Evolutionary conservation across 2,113 vertebrate genomes (phyloP).

Genomic region (Alexandromys fortis): DNA sequence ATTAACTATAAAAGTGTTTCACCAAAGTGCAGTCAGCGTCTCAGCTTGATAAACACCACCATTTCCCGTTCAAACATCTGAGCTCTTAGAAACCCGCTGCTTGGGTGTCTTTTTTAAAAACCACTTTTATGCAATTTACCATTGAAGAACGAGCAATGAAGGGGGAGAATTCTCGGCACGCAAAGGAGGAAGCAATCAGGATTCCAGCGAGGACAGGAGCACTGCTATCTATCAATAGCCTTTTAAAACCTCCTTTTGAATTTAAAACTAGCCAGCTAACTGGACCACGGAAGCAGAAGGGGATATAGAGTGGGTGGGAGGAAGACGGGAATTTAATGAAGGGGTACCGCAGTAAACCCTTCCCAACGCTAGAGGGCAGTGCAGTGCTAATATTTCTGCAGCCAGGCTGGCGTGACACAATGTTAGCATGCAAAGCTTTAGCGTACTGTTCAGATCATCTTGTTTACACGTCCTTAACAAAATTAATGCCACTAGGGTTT

Average conservation of each 20-base stretch:
- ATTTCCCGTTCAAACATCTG: slow-evolving; percentile 10
- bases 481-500: neutral
- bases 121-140: slow-evolving; percentile 44
- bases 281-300: neutral
- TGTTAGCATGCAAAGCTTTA: neutral
- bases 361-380: slow-evolving; percentile 83
- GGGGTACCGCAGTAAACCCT: neutral
- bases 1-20: slow-evolving; percentile 57
- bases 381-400: slow-evolving; percentile 54
- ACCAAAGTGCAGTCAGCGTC: neutral
- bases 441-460: neutral
- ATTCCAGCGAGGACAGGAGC: slow-evolving; percentile 50
- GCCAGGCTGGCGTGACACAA: rapidly evolving
- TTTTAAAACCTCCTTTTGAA: slow-evolving; percentile 69
- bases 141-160: slow-evolving; percentile 38
- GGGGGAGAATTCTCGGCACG: slow-evolving; percentile 20
- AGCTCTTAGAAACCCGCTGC: slow-evolving; percentile 28
- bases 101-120: slow-evolving; percentile 7
- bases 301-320: neutral
- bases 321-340: neutral
- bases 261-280: slow-evolving; percentile 55
- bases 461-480: neutral
- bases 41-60: slow-evolving; percentile 16
- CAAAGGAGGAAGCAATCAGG: slow-evolving; percentile 16
- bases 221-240: slow-evolving; percentile 56